Base-by-base conservation (phyloP, 64 coral and sea anemone species). In the Acropora tenuis region DNA sequence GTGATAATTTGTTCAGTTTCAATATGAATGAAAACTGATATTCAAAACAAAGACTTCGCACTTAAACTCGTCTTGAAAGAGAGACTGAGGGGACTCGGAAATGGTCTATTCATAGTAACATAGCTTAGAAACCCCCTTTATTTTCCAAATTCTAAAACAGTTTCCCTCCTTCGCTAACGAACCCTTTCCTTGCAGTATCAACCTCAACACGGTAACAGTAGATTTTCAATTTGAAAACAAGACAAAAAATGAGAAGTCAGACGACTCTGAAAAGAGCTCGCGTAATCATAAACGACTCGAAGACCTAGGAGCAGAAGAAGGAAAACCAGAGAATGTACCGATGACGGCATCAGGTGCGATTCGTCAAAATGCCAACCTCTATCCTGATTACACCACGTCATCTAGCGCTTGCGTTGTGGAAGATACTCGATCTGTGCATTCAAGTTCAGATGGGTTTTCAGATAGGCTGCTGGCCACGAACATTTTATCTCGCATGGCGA, bases 401-500 rank as follows among this genome's bases (percentile, higher is more conserved):
- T 42, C 79, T 0, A 79, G 75, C 46, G 15, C 82, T 74, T 87
- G 74, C 66, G 20, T 59, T 45, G 83, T 83, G 16, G 90, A 92
- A 45, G 90, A 87, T 44, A 77, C 65, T 47, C 73, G 52, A 57
- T 87, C 82, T 59, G 19, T 86, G 59, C 74, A 74, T 17, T 92
- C 90, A 20, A 76, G 66, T 41, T 75, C 61, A 76, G 89, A 91
- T 60, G 50, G 57, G 41, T 91, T 71, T 5, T 80, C 49, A 10
- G 83, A 86, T 46, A 85, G 50, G 61, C 76, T 85, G 6, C 81
- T 91, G 16, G 71, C 88, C 72, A 88, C 92, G 60, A 97, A 94
- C n/a, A 97, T 97, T 80, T 79, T 97, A 52, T 97, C 95, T 2
- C 95, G 90, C 60, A 97, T 97, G 95, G 95, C 95, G 18, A 94